Conservation (phyloP, 2,797 vertebrate species). For the Microcaecilia unicolor region DNA sequence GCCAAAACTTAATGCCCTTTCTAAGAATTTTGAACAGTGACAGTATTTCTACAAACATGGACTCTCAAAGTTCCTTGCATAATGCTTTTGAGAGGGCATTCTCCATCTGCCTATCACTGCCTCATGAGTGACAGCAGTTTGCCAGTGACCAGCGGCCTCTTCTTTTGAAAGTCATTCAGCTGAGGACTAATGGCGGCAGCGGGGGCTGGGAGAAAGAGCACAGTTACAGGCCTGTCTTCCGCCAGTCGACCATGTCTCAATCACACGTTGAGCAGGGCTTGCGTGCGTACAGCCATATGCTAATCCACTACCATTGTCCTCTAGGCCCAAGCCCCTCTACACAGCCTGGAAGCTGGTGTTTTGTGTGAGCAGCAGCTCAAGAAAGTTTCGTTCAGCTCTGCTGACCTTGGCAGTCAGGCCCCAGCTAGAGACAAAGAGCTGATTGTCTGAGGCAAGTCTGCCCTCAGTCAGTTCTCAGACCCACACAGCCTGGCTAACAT, state of each 20-base stretch:
- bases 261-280: background rate
- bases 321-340: background rate
- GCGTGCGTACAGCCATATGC: background rate
- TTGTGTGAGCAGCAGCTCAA: conserved; percentile 38
- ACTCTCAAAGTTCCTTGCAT: background rate
- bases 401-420: conserved; percentile 39
- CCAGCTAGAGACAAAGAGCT: conserved; percentile 35
- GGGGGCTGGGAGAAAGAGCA: conserved; percentile 1
- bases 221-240: conserved; percentile 2
- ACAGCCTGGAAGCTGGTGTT: conserved; percentile 27
- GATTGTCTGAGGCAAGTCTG: conserved; percentile 36
- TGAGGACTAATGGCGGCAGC: background rate
- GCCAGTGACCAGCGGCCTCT: background rate
- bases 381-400: conserved; percentile 30
- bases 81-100: background rate
- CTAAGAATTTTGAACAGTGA: too few species aligned
- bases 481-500: conserved; percentile 31
- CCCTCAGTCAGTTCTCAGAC: conserved; percentile 33
- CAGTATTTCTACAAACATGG: background rate
- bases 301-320: background rate
- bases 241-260: background rate
- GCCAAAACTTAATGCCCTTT: too few species aligned
- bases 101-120: background rate
- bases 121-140: background rate
- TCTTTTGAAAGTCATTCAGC: conserved; percentile 7